These are phyloP conservation scores for Hippopotamyrus pictus DNA, from an alignment of 2,797 vertebrate genomes.

Conservation along the genomic window DNA sequence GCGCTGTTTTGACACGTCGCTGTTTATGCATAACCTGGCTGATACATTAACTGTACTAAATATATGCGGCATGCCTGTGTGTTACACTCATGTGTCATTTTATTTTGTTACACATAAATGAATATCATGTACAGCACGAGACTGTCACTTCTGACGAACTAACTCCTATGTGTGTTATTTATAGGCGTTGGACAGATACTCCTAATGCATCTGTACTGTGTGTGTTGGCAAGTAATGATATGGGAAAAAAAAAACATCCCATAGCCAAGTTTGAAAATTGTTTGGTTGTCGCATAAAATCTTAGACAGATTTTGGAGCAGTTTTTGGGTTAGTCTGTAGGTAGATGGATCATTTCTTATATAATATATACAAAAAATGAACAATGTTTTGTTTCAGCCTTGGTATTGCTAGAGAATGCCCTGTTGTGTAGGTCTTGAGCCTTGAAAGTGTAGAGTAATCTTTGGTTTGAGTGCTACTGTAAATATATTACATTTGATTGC, in stretches of 20 bases:
- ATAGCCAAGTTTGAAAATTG: not conserved
- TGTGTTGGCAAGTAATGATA: not conserved
- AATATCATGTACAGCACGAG: not conserved
- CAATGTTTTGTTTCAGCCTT: not conserved
- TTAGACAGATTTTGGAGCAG: not conserved
- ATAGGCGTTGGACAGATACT: not conserved
- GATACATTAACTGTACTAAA: not conserved
- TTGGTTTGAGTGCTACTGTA: not conserved
- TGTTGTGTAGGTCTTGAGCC: not conserved
- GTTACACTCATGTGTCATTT: not conserved
- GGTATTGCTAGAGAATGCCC: not conserved
- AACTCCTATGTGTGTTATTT: not conserved
- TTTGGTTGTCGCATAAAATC: not conserved
- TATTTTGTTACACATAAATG: not conserved
- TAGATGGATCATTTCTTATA: not conserved
- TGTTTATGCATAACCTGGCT: not conserved
- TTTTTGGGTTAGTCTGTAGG: not conserved
- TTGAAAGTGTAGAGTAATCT: not conserved
- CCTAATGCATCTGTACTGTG: not conserved
- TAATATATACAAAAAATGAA: not conserved
- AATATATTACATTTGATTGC: not conserved
- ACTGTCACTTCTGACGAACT: not conserved
- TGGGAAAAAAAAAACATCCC: not conserved
- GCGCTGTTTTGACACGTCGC: not conserved
- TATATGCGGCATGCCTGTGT: not conserved